Evolutionary conservation across 2,113 vertebrate species (phyloP).

Genomic region (Chaetops frenatus): DNA sequence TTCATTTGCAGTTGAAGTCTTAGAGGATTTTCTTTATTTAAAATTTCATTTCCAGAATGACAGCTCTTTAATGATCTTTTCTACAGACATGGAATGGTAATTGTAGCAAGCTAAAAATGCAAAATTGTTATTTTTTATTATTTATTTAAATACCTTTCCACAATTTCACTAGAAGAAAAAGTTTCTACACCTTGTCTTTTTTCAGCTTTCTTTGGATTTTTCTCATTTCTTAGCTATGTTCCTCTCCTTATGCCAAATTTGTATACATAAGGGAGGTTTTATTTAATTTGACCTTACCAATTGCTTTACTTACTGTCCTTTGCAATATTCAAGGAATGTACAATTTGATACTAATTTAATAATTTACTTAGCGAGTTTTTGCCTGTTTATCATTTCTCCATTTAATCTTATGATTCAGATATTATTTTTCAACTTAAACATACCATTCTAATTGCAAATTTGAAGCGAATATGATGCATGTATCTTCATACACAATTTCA

Average conservation of each 20-base stretch:
- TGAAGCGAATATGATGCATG: not conserved
- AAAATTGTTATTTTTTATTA: not conserved
- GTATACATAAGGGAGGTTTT: not conserved
- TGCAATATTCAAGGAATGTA: not conserved
- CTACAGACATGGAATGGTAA: not conserved
- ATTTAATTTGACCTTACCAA: not conserved
- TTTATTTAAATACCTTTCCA: not conserved
- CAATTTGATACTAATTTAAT: conserved; percentile 1
- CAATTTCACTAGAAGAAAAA: not conserved
- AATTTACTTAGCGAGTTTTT: not conserved
- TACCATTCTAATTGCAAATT: conserved; percentile 10
- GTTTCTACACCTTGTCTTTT: not conserved
- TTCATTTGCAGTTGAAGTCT: not conserved
- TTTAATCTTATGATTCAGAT: not conserved
- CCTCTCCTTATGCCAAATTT: not conserved
- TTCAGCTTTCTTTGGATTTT: not conserved
- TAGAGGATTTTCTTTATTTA: not conserved
- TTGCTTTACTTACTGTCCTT: not conserved
- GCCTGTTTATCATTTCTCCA: not conserved
- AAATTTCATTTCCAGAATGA: not conserved
- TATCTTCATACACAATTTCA: conserved; percentile 9
- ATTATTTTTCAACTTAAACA: conserved; percentile 40
- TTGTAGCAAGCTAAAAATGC: not conserved
- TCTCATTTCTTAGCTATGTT: not conserved
- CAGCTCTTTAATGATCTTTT: not conserved